These are phyloP conservation scores for Pygocentrus nattereri DNA, from an alignment of 2,797 vertebrate genomes.

Conservation along the genomic window DNA sequence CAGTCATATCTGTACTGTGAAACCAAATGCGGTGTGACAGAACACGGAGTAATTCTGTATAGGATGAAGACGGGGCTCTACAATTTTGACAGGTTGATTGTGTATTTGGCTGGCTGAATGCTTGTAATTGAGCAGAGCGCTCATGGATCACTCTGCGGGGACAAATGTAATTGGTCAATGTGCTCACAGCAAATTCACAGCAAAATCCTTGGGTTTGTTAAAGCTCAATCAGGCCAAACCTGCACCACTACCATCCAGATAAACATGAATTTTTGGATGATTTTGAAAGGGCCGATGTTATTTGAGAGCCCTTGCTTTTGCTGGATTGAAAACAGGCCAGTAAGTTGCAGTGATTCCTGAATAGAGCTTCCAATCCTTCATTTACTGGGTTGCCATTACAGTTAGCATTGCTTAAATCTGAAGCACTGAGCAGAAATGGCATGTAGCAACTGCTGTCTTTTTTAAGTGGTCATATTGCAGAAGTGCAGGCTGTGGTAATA, in stretches of 20 bases:
- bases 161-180: constrained; percentile 2
- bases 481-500: too few species aligned
- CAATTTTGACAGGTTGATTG: not conserved
- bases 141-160: not conserved
- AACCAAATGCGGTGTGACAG: not conserved
- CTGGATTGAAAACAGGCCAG: not conserved
- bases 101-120: not conserved
- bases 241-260: not conserved
- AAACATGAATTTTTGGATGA: not conserved
- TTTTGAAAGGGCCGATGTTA: not conserved
- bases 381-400: not conserved
- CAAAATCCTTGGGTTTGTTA: constrained; percentile 9
- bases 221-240: not conserved
- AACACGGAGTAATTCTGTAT: not conserved
- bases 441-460: not conserved
- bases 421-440: not conserved
- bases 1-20: not conserved
- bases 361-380: too few species aligned
- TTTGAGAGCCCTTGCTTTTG: not conserved
- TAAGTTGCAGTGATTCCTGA: not conserved
- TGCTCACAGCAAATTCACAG: not conserved
- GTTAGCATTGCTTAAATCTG: not conserved
- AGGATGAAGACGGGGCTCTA: not conserved
- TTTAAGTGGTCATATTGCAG: not conserved
- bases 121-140: not conserved